These are phyloP conservation scores for Sebastes minor DNA, from an alignment of 2,797 vertebrate species.

Conservation along the genomic window DNA sequence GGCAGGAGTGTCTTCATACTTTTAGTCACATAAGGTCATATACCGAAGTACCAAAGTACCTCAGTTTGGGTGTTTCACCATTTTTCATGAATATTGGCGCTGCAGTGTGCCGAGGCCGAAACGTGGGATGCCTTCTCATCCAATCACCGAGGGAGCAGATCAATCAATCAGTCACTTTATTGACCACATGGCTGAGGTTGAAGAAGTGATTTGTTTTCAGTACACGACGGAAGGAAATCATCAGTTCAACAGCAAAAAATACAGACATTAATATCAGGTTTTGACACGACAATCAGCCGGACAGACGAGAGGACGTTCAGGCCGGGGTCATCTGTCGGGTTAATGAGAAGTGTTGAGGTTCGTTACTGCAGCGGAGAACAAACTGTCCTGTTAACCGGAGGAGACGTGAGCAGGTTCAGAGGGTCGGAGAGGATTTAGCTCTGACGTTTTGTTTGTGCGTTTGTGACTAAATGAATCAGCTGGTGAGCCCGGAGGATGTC, in stretches of 20 bases:
- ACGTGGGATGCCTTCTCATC: background rate
- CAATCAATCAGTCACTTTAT: background rate
- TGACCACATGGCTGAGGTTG: background rate
- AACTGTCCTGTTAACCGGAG: background rate
- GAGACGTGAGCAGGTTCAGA: background rate
- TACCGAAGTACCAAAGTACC: background rate
- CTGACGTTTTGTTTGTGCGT: background rate
- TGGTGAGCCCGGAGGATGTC: background rate
- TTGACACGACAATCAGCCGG: background rate
- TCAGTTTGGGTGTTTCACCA: background rate
- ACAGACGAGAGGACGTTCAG: background rate
- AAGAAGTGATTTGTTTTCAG: background rate
- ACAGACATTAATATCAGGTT: background rate
- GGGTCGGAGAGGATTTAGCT: background rate
- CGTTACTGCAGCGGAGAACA: background rate
- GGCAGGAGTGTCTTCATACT: background rate
- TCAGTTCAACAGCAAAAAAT: background rate
- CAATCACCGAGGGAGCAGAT: background rate
- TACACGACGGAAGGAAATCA: background rate
- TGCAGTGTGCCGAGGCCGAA: background rate
- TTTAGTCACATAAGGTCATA: background rate
- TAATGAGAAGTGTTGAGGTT: slow-evolving; percentile 32
- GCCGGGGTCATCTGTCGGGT: slow-evolving; percentile 1
- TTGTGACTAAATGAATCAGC: background rate
- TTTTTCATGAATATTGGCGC: background rate